Evolutionary conservation across 2,797 vertebrate species (phyloP).

Genomic region (Sciaenops ocellatus): DNA sequence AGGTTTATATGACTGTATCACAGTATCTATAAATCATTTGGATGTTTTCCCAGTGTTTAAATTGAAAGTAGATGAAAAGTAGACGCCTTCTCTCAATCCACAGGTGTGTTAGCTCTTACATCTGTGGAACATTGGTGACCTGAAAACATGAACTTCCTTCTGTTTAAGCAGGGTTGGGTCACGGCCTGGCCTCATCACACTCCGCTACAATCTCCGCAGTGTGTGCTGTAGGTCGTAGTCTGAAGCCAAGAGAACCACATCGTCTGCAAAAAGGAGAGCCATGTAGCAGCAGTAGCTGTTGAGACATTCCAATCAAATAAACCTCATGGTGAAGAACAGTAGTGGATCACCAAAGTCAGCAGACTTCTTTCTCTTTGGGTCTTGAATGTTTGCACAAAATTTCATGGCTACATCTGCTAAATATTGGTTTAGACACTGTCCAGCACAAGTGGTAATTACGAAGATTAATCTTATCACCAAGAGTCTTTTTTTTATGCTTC

Average conservation of each 20-base stretch:
- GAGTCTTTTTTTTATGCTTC: not conserved
- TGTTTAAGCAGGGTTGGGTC: no score
- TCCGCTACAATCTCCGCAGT: no score
- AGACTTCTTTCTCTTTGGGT: not conserved
- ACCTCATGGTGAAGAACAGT: not conserved
- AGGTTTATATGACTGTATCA: not conserved
- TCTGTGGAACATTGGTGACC: no score
- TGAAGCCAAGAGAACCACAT: not conserved
- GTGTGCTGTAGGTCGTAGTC: no score
- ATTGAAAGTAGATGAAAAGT: no score
- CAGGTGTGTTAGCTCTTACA: no score
- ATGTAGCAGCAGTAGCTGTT: not conserved
- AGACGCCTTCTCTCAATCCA: not conserved
- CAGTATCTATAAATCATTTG: not conserved
- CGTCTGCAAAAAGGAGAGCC: no score
- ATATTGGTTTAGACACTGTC: slow-evolving; percentile 1
- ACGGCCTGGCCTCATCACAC: no score
- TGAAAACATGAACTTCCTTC: no score
- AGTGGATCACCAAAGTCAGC: not conserved
- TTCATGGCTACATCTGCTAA: not conserved
- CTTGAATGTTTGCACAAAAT: not conserved
- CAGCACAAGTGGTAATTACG: not conserved
- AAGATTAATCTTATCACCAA: slow-evolving; percentile 11
- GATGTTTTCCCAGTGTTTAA: not conserved
- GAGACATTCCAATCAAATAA: not conserved